Evolutionary conservation across 2,797 vertebrate species (phyloP).

Genomic region (Sebastes diaconus): DNA sequence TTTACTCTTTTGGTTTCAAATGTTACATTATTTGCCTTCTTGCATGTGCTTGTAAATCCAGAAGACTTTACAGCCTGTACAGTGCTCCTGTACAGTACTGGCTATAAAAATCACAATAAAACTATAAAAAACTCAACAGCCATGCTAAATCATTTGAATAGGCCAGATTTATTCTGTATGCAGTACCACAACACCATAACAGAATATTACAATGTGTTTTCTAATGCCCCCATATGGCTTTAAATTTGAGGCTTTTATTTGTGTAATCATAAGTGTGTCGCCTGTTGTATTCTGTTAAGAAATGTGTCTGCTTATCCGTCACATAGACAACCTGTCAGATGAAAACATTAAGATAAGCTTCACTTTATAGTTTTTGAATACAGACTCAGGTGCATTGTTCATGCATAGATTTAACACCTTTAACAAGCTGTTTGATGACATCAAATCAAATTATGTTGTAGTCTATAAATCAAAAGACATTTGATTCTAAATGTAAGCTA

Average conservation of each 20-base stretch:
- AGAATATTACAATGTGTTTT: neutral
- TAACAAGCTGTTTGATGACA: neutral
- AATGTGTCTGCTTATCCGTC: neutral
- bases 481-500: neutral
- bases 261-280: neutral
- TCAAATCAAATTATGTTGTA: neutral
- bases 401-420: neutral
- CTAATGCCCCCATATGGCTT: neutral
- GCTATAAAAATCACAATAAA: neutral
- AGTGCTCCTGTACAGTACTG: neutral
- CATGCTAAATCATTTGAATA: neutral
- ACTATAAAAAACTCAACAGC: neutral
- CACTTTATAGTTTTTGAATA: neutral
- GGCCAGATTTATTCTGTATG: too few relatives aligned
- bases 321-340: neutral
- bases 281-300: neutral
- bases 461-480: neutral
- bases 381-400: neutral
- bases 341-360: neutral
- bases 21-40: neutral
- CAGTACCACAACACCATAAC: neutral
- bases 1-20: neutral
- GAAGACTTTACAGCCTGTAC: neutral
- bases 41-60: neutral
- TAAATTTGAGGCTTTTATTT: neutral